Evolutionary conservation across 2,797 vertebrate genomes (phyloP), one percentile per base, ranked within the genome.

Genomic region (Distichodus sexfasciatus): DNA sequence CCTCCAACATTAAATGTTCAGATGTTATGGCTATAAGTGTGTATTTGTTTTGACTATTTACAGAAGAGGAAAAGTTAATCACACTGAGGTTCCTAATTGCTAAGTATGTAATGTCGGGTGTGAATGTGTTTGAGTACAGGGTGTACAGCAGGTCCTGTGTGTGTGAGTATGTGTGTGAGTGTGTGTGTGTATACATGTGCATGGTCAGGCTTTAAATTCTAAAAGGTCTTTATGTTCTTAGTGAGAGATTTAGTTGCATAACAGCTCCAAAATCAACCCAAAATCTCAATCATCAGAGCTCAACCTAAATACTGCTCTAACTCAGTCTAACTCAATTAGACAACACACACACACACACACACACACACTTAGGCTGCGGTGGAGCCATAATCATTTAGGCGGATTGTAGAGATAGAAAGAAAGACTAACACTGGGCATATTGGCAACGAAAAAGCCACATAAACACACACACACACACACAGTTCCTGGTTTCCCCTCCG

Each of bases 361-460:
- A 55, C 51, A 58, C 29, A 58, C 17, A 24, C 47, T 53, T 46
- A 26, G 11, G 9, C 15, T 74, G 57, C 46, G 59, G 59, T 31
- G 38, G 46, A 74, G 47, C 64, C 60, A 38, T 69, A 54, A 69
- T 76, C 63, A 67, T 74, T 71, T 71, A 73, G 63, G 50, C 51
- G 63, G 61, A 77, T 59, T 71, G 38, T 62, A 51, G 44, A 66
- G 68, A 74, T 74, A 71, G 57, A 47, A 38, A 59, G 71, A 38
- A 77, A 73, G 64, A 64, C 63, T 67, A 72, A 76, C 75, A 65
- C 46, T 66, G 66, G 61, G 61, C 51, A 74, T 43, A 50, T 40
- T 66, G 66, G 60, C 23, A 36, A 31, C 55, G 23, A 44, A 31
- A 54, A 26, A 35, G 35, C 43, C 63, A 44, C 63, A 44, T 29